phyloP scores from a whole-genome alignment of 1,140 invertebrate species.

The Drepana arcuata region DNA sequence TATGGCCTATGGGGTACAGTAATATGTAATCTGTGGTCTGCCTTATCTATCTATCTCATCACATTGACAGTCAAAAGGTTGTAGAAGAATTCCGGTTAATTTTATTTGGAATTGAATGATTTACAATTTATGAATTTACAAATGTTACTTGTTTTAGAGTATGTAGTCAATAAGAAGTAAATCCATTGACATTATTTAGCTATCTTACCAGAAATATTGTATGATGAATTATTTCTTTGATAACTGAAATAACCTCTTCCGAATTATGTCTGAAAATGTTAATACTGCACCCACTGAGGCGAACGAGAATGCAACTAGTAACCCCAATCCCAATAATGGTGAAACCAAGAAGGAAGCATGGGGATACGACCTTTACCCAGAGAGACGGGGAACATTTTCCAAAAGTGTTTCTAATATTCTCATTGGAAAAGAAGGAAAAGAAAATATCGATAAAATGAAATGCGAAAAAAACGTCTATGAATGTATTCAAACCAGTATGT shows the following conservation, averaged over 20 bases:
- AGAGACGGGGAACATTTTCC: constrained; percentile 78
- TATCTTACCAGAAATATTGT: too few relatives aligned
- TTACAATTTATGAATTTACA: too few relatives aligned
- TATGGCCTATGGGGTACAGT: too few relatives aligned
- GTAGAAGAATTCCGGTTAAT: too few relatives aligned
- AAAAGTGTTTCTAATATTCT: constrained; percentile 73
- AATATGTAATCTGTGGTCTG: too few relatives aligned
- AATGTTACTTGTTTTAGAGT: too few relatives aligned
- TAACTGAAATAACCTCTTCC: neutral
- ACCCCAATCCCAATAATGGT: constrained; percentile 9
- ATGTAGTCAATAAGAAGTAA: too few relatives aligned
- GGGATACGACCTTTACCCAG: constrained; percentile 91
- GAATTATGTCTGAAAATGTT: constrained; percentile 16
- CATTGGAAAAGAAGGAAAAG: constrained; percentile 76
- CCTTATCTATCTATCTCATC: too few relatives aligned
- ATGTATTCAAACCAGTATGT: constrained; percentile 82
- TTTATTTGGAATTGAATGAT: too few relatives aligned
- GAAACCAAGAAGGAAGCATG: constrained; percentile 52
- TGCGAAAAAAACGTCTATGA: constrained; percentile 87
- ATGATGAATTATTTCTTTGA: too few relatives aligned
- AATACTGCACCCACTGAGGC: constrained; percentile 7
- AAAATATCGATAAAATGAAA: constrained; percentile 79
- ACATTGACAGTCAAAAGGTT: too few relatives aligned
- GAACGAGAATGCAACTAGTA: constrained; percentile 3
- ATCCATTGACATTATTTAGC: too few relatives aligned